Base-by-base conservation (phyloP, 1,140 invertebrate genomes). In the Thalassaphorura encarpata region DNA sequence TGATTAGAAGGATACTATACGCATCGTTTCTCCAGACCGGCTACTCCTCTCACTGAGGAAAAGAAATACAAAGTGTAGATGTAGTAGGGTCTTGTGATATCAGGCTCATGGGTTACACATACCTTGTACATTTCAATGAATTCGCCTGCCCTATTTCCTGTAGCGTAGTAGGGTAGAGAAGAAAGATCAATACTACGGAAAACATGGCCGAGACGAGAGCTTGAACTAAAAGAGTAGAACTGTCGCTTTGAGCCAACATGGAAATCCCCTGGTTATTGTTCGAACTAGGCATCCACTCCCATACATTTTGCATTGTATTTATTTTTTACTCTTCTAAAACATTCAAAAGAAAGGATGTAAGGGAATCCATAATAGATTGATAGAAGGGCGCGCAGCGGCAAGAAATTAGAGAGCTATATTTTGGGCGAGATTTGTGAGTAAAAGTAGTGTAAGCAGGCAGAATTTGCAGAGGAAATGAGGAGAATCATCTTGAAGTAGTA, bases 131-230 rank as follows among this genome's bases (percentile, higher is more conserved):
- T 36, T n/a, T 36, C 33, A 36, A 8, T 36, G 33, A 8, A 36
- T n/a, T n/a, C 8, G n/a, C 33, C 33, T 36, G 8, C 8, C 33
- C n/a, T 24, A 47, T 24, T 23, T 4, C 45, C 19, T 23, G 19
- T 23, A 28, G 45, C 11, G 3, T 23, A 3, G 4, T 13, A 13
- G 45, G 19, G 13, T 8, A 13, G 26, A 28, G 19, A 23, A 24
- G 23, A 24, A 47, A 41, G 53, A 56, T 56, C 54, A 56, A 56
- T 56, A 56, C 54, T 56, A 56, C 54, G 54, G 54, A 56, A 50
- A 56, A 56, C 54, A 56, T 56, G 54, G 54, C 54, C 42, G 54
- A 36, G 50, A 51, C 5, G 3, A n/a, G 11, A 18, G 18, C 4
- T n/a, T 13, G 11, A 15, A 43, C 41, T 43, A 15, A 6, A 13